Evolutionary conservation across 2,888 invertebrate species (phyloP), one percentile per base, ranked within the genome.

Genomic region (Aphelenchoides bicaudatus): DNA sequence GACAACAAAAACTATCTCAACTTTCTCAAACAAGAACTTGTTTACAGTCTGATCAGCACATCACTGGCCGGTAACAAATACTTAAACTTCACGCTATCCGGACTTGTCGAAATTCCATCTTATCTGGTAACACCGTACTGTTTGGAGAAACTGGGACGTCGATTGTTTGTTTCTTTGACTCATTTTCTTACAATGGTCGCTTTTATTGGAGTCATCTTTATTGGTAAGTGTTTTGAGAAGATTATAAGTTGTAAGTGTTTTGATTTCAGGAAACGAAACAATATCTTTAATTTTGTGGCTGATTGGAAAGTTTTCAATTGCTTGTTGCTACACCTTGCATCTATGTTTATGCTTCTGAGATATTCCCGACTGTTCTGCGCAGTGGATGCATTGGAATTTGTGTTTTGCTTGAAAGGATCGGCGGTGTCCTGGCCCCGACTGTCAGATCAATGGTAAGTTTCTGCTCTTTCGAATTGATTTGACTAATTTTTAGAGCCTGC

Each of bases 91-190:
- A 38, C 67, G 6, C 52, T 71, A 4, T 65, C 69, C 60, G 69
- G 71, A 30, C 56, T 73, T 10, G 67, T 72, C 23, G 73, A 73
- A 52, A 54, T 70, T n/a, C 73, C 73, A 1, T 69, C 70, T 6
- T 72, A 71, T 52, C 58, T 71, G 6, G 55, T 72, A n/a, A 53
- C 68, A 2, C 70, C 71, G 19, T 57, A 64, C n/a, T 56, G 67
- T 23, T 61, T 72, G 53, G 66, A 71, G 39, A n/a, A 19, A 16
- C 21, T 51, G 30, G 52, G 52, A 6, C 31, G 52, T 16, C 31
- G 52, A 23, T 37, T 37, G 21, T 51, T 51, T 23, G 52, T 28
- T 8, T 13, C 52, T 16, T 16, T 38, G 21, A 34, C 27, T 8
- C 52, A 51, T 28, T 38, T 51, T 13, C 31, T 51, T 1, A 51